phyloP scores from a whole-genome alignment of 2,888 invertebrate species.

The Xylocampa areola region DNA sequence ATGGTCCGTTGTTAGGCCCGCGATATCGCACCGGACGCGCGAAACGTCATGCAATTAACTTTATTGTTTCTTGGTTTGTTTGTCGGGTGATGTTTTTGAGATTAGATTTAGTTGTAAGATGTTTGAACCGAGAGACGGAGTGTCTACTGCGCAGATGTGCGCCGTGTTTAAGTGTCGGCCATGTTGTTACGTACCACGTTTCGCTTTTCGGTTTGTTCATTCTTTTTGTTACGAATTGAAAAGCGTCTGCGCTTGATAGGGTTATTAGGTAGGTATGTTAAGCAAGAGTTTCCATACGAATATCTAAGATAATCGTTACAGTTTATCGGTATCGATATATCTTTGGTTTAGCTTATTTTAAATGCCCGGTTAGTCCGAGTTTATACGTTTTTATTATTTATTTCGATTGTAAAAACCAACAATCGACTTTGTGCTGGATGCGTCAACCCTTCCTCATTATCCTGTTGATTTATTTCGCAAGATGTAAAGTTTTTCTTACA shows the following conservation, averaged over 20 bases:
- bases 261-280: too few relatives aligned
- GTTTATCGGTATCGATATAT: too few relatives aligned
- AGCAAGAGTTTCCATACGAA: too few relatives aligned
- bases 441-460: constrained; percentile 16
- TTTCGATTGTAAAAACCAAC: too few relatives aligned
- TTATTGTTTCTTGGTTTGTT: constrained; percentile 64
- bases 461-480: constrained; percentile 10
- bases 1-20: constrained; percentile 59
- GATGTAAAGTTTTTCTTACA: constrained; percentile 18
- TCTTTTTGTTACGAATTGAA: too few relatives aligned
- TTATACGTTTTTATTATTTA: too few relatives aligned
- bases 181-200: not conserved
- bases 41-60: constrained; percentile 58
- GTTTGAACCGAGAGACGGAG: not conserved
- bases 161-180: not conserved
- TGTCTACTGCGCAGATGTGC: constrained; percentile 12
- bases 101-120: constrained; percentile 39
- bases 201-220: not conserved
- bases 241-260: too few relatives aligned
- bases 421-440: too few relatives aligned
- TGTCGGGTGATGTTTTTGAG: constrained; percentile 31
- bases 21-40: constrained; percentile 70
- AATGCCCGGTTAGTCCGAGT: too few relatives aligned
- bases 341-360: too few relatives aligned
- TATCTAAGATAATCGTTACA: too few relatives aligned